Evolutionary conservation across 2,888 invertebrate species (phyloP).

Genomic region (Candidula unifasciata): DNA sequence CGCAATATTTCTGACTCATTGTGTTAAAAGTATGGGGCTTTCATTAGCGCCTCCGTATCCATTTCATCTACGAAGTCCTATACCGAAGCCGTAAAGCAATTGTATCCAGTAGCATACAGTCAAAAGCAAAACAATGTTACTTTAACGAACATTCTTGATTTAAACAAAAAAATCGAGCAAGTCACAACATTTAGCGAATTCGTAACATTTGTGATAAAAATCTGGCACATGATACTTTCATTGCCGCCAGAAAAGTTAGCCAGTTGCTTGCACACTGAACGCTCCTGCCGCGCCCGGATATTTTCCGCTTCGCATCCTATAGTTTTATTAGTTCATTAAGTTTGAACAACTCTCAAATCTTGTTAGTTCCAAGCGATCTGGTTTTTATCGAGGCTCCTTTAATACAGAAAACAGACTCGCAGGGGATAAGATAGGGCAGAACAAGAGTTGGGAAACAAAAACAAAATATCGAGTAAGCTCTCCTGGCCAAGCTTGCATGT

Average conservation of each 20-base stretch:
- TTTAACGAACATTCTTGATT: too few relatives aligned
- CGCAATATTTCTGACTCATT: too few relatives aligned
- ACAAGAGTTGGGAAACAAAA: background rate
- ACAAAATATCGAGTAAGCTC: too few relatives aligned
- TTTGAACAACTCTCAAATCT: constrained; percentile 49
- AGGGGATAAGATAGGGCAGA: background rate
- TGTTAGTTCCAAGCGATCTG: constrained; percentile 42
- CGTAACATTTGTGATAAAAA: background rate
- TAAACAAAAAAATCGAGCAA: too few relatives aligned
- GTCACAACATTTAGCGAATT: too few relatives aligned
- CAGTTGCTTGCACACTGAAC: constrained; percentile 25
- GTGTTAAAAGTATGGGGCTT: background rate
- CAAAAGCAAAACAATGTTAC: too few relatives aligned
- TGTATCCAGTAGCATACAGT: too few relatives aligned
- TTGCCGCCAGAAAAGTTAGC: constrained; percentile 13
- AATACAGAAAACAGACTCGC: constrained; percentile 15
- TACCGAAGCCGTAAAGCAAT: too few relatives aligned
- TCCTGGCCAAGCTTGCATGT: too few relatives aligned
- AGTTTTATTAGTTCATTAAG: constrained; percentile 51
- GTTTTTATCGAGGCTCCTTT: constrained; percentile 33
- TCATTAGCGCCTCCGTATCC: too few relatives aligned
- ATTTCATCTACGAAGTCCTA: too few relatives aligned
- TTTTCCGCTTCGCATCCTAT: constrained; percentile 30
- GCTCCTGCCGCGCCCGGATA: constrained; percentile 7
- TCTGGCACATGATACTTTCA: constrained; percentile 23